These are phyloP conservation scores for Zosterops hypoxanthus DNA, from an alignment of 2,113 vertebrate genomes.

Conservation along the genomic window DNA sequence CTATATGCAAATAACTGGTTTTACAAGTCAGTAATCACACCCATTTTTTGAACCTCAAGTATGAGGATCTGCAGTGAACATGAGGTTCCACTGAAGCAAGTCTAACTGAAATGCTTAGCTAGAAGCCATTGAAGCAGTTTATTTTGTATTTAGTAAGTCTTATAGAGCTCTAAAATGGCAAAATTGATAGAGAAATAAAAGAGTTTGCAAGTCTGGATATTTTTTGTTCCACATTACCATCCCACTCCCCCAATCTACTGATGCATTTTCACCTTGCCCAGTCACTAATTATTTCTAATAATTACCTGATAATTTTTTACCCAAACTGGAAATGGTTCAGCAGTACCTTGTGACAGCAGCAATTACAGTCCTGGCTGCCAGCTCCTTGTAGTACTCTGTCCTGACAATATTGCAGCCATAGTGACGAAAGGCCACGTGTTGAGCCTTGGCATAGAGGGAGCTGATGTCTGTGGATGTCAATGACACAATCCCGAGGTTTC, in stretches of 20 bases:
- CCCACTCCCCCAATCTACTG: fast-evolving
- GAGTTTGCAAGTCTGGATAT: not conserved
- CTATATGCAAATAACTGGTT: not conserved
- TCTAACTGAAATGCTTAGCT: not conserved
- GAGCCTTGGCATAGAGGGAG: slow-evolving; percentile 92
- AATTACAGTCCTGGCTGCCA: slow-evolving; percentile 89
- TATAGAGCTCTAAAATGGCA: not conserved
- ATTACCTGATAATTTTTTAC: not conserved
- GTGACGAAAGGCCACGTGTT: slow-evolving; percentile 90
- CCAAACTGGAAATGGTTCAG: not conserved
- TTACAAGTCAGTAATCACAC: not conserved
- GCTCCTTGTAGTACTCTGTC: slow-evolving; percentile 94
- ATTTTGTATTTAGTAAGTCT: not conserved
- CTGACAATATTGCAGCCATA: slow-evolving; percentile 91
- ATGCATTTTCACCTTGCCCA: not conserved
- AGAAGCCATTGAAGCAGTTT: not conserved
- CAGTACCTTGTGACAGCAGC: slow-evolving; percentile 88
- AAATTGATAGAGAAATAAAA: not conserved
- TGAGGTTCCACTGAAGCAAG: not conserved
- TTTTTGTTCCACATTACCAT: not conserved
- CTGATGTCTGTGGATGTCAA: slow-evolving; percentile 93
- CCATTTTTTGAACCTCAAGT: not conserved
- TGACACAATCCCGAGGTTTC: slow-evolving; percentile 93
- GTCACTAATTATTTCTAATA: not conserved
- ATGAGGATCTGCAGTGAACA: not conserved